These are phyloP conservation scores for Epinephelus fuscoguttatus DNA, from an alignment of 2,113 vertebrate species.

Conservation along the genomic window DNA sequence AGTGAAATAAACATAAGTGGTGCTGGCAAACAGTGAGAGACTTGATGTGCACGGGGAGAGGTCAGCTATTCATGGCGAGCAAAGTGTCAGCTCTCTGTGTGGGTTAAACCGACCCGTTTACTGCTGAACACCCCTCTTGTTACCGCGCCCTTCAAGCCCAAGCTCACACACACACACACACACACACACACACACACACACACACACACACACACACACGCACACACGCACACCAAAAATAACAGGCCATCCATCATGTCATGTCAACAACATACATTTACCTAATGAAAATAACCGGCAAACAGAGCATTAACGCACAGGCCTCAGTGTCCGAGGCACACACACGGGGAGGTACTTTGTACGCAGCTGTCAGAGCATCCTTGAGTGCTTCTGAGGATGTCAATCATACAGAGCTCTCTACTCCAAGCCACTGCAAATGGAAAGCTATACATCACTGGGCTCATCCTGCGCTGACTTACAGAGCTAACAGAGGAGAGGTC, in stretches of 20 bases:
- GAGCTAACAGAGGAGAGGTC: slow-evolving; percentile 37
- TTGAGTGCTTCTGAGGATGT: slow-evolving; percentile 70
- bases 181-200: slow-evolving; percentile 8
- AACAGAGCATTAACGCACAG: slow-evolving; percentile 54
- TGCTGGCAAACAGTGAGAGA: not conserved
- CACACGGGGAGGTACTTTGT: slow-evolving; percentile 17
- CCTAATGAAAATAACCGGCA: slow-evolving; percentile 75
- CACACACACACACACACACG: slow-evolving; percentile 1
- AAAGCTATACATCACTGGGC: slow-evolving; percentile 55
- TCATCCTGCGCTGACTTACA: slow-evolving; percentile 28
- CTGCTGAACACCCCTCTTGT: slow-evolving; percentile 59
- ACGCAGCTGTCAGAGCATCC: slow-evolving; percentile 58
- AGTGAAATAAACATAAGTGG: not conserved
- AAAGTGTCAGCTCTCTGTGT: slow-evolving; percentile 22
- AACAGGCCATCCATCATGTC: slow-evolving; percentile 71
- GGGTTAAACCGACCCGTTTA: slow-evolving; percentile 35
- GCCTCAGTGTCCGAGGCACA: slow-evolving; percentile 9
- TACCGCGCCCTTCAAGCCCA: slow-evolving; percentile 37
- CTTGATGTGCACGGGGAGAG: slow-evolving; percentile 18
- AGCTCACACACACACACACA: slow-evolving; percentile 20
- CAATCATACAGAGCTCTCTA: slow-evolving; percentile 58
- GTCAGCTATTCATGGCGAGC: slow-evolving; percentile 42
- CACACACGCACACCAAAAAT: slow-evolving; percentile 54
- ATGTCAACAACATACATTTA: slow-evolving; percentile 77
- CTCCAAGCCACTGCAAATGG: slow-evolving; percentile 46